Evolutionary conservation across 2,797 vertebrate genomes (phyloP).

Genomic region (Epinephelus malabaricus): DNA sequence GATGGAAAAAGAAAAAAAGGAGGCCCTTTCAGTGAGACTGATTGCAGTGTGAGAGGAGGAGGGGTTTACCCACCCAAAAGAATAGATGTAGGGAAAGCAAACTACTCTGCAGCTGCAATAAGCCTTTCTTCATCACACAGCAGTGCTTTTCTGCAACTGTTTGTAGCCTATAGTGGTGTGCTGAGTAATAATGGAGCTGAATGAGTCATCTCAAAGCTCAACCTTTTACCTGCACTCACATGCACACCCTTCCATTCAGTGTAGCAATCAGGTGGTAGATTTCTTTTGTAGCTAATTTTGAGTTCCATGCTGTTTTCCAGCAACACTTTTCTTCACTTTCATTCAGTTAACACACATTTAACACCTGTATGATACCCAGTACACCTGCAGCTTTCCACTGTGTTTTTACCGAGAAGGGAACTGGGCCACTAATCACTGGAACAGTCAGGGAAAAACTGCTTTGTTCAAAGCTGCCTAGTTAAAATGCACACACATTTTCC

Average conservation of each 20-base stretch:
- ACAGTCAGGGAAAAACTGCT: background rate
- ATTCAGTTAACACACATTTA: background rate
- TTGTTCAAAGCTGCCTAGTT: background rate
- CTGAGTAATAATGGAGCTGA: slow-evolving; percentile 27
- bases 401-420: background rate
- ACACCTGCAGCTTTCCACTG: background rate
- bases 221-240: background rate
- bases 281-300: background rate
- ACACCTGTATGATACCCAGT: background rate
- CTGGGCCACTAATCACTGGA: background rate
- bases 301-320: background rate
- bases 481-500: background rate
- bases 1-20: slow-evolving; percentile 26
- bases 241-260: no score
- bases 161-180: slow-evolving; percentile 14
- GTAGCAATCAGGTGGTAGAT: background rate
- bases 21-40: slow-evolving; percentile 36
- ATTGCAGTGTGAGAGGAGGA: slow-evolving; percentile 31
- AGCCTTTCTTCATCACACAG: slow-evolving; percentile 41
- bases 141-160: slow-evolving; percentile 29
- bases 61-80: slow-evolving; percentile 14
- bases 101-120: slow-evolving; percentile 48
- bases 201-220: slow-evolving; percentile 37
- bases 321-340: background rate
- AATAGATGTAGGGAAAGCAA: slow-evolving; percentile 28